phyloP scores from a whole-genome alignment of 2,797 vertebrate genomes.

The Melanotaenia maccullochi region DNA sequence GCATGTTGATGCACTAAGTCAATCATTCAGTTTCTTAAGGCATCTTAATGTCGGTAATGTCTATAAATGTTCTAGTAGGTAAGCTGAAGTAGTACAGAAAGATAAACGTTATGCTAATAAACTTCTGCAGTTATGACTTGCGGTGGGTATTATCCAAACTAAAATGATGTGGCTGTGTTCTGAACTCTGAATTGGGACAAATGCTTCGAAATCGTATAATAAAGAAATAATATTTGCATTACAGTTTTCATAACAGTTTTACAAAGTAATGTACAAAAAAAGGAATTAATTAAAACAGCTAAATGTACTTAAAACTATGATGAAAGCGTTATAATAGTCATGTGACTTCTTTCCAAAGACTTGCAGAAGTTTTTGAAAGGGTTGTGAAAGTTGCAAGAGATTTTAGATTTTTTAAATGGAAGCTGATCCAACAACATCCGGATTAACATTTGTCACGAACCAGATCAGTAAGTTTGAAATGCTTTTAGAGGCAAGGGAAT shows the following conservation, averaged over 20 bases:
- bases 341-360: neutral
- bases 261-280: neutral
- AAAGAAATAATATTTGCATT: too few relatives aligned
- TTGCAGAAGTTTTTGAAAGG: neutral
- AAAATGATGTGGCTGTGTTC: constrained; percentile 14
- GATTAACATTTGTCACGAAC: too few relatives aligned
- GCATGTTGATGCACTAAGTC: constrained; percentile 21
- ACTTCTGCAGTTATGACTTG: constrained; percentile 7
- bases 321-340: neutral
- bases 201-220: neutral
- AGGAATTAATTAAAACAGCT: neutral
- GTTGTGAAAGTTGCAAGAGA: neutral
- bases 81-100: neutral
- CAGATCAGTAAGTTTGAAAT: too few relatives aligned
- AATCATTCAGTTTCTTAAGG: constrained; percentile 5
- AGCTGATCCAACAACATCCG: too few relatives aligned
- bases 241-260: too few relatives aligned
- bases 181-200: neutral
- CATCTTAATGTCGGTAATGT: neutral
- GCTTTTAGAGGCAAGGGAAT: too few relatives aligned
- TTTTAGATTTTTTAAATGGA: too few relatives aligned
- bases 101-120: neutral
- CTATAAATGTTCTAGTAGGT: neutral
- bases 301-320: neutral
- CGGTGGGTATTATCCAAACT: constrained; percentile 16